These are phyloP conservation scores for Tadarida brasiliensis DNA, from an alignment of 2,797 vertebrate genomes.

Conservation along the genomic window DNA sequence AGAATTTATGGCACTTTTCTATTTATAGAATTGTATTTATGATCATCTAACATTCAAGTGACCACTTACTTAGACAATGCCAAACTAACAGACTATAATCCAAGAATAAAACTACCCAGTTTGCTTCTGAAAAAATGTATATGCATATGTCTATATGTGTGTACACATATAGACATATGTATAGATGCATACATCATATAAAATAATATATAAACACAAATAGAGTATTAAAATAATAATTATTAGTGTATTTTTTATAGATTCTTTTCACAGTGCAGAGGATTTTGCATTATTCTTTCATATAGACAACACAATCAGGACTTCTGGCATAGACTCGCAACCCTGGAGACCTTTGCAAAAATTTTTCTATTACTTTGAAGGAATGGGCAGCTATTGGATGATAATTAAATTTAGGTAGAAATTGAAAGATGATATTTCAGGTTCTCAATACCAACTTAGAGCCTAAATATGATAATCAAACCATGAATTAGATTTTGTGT, in stretches of 20 bases:
- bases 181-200: neutral
- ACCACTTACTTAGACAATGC: neutral
- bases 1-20: neutral
- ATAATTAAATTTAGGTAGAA: constrained; percentile 76
- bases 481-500: constrained; percentile 69
- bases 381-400: constrained; percentile 64
- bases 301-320: neutral
- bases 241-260: neutral
- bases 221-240: neutral
- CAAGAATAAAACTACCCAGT: neutral
- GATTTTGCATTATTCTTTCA: constrained; percentile 25
- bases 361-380: constrained; percentile 60
- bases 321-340: neutral
- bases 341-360: constrained; percentile 64
- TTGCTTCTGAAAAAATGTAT: neutral
- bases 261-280: neutral
- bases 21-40: constrained; percentile 38
- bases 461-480: constrained; percentile 77
- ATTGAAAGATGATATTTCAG: constrained; percentile 73
- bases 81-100: neutral
- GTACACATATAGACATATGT: neutral
- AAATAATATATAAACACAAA: neutral
- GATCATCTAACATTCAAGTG: neutral
- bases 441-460: constrained; percentile 71
- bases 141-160: neutral